phyloP scores from a whole-genome alignment of 2,797 vertebrate genomes.

The Margarornis squamiger region DNA sequence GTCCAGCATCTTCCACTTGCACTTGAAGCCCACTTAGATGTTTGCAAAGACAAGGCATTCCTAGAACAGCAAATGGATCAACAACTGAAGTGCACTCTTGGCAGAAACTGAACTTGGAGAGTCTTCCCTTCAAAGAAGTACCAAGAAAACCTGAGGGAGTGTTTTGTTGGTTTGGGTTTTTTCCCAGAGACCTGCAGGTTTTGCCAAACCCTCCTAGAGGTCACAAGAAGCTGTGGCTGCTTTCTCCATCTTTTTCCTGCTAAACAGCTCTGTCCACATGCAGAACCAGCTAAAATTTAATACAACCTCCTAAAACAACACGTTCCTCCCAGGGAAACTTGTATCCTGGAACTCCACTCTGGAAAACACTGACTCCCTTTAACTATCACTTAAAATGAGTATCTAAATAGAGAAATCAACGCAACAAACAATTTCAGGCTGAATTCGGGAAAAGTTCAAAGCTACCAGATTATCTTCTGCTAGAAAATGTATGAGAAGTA shows the following conservation, averaged over 20 bases:
- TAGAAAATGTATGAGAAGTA: background rate
- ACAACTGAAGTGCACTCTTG: background rate
- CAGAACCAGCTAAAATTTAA: background rate
- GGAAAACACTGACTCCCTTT: background rate
- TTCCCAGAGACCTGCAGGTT: background rate
- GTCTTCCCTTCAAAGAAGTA: background rate
- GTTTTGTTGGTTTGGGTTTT: background rate
- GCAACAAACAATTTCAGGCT: background rate
- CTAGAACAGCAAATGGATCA: background rate
- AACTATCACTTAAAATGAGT: background rate
- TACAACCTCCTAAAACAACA: background rate
- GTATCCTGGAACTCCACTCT: background rate
- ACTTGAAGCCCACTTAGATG: background rate
- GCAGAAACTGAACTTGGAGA: background rate
- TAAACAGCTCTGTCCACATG: background rate
- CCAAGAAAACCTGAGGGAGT: background rate
- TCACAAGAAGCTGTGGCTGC: background rate
- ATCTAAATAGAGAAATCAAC: background rate
- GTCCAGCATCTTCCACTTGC: background rate
- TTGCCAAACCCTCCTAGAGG: background rate
- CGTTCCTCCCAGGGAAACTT: accelerated
- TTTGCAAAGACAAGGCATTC: background rate
- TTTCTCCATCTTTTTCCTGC: background rate
- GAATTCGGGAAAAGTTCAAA: background rate
- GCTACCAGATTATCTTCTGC: background rate